Percentiles rank a stretch among this genome's conserved stretches.
phyloP scores from a whole-genome alignment of 2,113 vertebrate species.

The Turnix velox region DNA sequence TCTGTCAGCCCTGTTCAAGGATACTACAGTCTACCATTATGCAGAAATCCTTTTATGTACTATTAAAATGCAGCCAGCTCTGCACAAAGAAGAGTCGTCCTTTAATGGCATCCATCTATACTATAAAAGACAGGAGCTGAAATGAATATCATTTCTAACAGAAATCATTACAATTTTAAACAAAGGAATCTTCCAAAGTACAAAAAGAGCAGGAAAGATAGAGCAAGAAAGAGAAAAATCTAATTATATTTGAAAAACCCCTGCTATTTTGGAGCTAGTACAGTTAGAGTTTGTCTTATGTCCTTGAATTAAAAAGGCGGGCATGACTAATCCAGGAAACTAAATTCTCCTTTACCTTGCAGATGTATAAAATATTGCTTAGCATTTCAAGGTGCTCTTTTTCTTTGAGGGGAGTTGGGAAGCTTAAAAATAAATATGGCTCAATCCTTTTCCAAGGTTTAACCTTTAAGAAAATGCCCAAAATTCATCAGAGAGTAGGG shows the following conservation, averaged over 20 bases:
- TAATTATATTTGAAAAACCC: constrained; percentile 19
- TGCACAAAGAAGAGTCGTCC: not conserved
- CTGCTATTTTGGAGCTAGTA: not conserved
- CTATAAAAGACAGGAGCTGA: constrained; percentile 27
- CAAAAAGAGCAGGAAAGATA: not conserved
- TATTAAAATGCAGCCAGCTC: constrained; percentile 27
- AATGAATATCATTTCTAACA: constrained; percentile 39
- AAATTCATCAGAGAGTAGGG: not conserved
- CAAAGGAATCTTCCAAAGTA: constrained; percentile 29
- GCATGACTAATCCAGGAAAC: not conserved
- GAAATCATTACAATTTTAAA: constrained; percentile 49
- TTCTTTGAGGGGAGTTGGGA: not conserved
- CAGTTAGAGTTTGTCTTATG: constrained; percentile 14
- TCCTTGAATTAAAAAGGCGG: constrained; percentile 33
- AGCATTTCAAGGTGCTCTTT: constrained; percentile 21
- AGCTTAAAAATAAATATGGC: not conserved
- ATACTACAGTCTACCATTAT: not conserved
- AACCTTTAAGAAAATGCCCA: not conserved
- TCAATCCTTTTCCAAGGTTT: not conserved
- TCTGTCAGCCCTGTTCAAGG: not conserved
- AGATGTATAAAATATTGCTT: not conserved
- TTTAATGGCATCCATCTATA: not conserved
- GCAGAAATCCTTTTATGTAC: constrained; percentile 38
- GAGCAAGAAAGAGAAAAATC: not conserved
- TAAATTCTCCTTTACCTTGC: constrained; percentile 20